These are phyloP conservation scores for Drosophila pseudoobscura DNA, from an alignment of 1,140 invertebrate species.

Conservation along the genomic window DNA sequence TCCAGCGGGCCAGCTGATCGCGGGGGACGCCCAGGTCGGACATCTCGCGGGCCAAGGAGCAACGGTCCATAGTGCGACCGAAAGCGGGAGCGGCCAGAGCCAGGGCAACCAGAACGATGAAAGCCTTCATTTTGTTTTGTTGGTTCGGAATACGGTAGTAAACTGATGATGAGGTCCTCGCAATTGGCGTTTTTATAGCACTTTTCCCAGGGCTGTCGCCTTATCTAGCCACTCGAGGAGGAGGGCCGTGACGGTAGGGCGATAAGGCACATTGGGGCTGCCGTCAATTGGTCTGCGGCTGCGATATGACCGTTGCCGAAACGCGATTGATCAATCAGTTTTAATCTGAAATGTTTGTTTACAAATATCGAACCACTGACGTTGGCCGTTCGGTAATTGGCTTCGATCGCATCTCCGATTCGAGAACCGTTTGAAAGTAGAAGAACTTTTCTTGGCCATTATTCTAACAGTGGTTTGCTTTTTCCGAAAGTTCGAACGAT, in stretches of 20 bases:
- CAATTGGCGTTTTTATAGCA: conserved; percentile 31
- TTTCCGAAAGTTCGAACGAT: conserved; percentile 18
- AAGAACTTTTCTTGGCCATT: conserved; percentile 36
- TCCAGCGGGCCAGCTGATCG: conserved; percentile 54
- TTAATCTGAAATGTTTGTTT: conserved; percentile 32
- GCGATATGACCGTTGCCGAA: conserved; percentile 8
- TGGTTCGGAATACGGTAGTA: conserved; percentile 3
- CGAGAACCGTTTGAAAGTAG: conserved; percentile 20
- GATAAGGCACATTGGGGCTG: conserved; percentile 20
- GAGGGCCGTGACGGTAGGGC: not conserved
- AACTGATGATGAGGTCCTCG: conserved; percentile 36
- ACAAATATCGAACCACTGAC: conserved; percentile 26
- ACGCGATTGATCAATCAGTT: conserved; percentile 6
- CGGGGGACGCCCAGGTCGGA: conserved; percentile 64
- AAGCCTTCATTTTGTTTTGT: conserved; percentile 56
- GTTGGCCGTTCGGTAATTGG: conserved; percentile 17
- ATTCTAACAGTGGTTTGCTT: conserved; percentile 38
- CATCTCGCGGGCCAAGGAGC: conserved; percentile 78
- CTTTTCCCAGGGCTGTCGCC: not conserved
- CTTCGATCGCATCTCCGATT: conserved; percentile 1
- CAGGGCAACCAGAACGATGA: conserved; percentile 60
- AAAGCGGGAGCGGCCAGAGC: conserved; percentile 60
- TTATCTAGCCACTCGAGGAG: conserved; percentile 9
- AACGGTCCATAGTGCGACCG: conserved; percentile 70
- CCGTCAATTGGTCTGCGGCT: conserved; percentile 10